Evolutionary conservation across 2,797 vertebrate species (phyloP), one percentile per base, ranked within the genome.

Genomic region (Notoglanidium macrostoma): DNA sequence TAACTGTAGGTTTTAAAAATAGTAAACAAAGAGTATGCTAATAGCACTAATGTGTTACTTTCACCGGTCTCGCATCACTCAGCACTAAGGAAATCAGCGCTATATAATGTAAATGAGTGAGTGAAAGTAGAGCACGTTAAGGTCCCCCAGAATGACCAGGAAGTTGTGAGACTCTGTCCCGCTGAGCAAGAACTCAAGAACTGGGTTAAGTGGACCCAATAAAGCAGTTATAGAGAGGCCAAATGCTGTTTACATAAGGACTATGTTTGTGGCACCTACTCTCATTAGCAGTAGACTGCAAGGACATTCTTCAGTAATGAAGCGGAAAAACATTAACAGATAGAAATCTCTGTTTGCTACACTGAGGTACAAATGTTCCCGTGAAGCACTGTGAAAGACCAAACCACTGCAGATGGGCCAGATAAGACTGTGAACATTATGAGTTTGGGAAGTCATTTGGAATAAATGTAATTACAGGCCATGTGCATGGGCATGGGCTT

Each of bases 291-390:
- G 90, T 85, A 87, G 85, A 85, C 23, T 91, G 90, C 89, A 91
- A 94, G 92, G 92, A 91, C 92, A 91, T 95, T 95, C 91, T 92
- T 91, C 65, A 72, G 90, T 94, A 92, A 94, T 93, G 92, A 93
- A 89, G 81, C 21, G 87, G 84, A 85, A 83, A 87, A 84, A 77
- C 49, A 35, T 29, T 57, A n/a, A 46, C 78, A 26, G 77, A 86
- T 63, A 49, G 73, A 80, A 88, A 89, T 85, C 83, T 87, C 11
- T 10, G 40, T 84, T 87, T 55, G 67, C 54, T 85, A 55, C 83
- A 85, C 35, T 26, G 19, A 51, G 10, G 35, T 51, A 63, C 46
- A 67, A 54, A 29, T 17, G 72, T 84, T 23, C 1, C 44, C 8
- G 49, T 70, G 51, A 55, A 77, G 15, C 2, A 21, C 68, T 4